Evolutionary conservation across 1,140 invertebrate species (phyloP).

Genomic region (Mycetomoellerius zeteki): DNA sequence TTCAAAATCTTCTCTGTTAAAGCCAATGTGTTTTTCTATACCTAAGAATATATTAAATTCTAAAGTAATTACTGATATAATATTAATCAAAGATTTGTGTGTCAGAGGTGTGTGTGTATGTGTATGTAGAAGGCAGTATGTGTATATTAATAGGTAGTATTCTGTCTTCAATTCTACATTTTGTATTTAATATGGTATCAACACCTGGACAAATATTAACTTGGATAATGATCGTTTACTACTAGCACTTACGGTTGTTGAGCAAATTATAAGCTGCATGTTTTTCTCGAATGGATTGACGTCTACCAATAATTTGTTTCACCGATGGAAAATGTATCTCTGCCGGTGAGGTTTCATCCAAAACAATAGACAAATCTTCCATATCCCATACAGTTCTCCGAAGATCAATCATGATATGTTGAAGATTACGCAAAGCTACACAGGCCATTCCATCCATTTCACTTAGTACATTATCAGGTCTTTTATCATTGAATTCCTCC

Average conservation of each 20-base stretch:
- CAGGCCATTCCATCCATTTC: slow-evolving; percentile 82
- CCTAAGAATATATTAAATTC: slow-evolving; percentile 73
- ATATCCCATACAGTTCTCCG: slow-evolving; percentile 80
- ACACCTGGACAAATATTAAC: not conserved
- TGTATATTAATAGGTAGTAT: no score
- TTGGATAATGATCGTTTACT: not conserved
- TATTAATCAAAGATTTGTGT: not conserved
- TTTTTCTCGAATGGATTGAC: slow-evolving; percentile 71
- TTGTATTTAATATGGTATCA: not conserved
- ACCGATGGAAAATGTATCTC: slow-evolving; percentile 77
- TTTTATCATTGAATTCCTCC: slow-evolving; percentile 81
- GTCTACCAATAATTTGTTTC: slow-evolving; percentile 54
- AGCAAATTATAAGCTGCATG: slow-evolving; percentile 83
- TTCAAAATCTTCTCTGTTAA: slow-evolving; percentile 82
- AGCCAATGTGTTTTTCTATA: slow-evolving; percentile 84
- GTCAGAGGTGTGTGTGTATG: not conserved
- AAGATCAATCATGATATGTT: slow-evolving; percentile 84
- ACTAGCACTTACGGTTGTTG: slow-evolving; percentile 77
- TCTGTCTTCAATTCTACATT: not conserved
- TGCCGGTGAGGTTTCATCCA: slow-evolving; percentile 80
- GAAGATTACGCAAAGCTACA: slow-evolving; percentile 82
- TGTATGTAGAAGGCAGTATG: no score
- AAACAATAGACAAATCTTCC: slow-evolving; percentile 54
- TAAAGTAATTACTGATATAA: not conserved
- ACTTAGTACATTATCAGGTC: slow-evolving; percentile 75